phyloP scores from a whole-genome alignment of 2,888 invertebrate species.

The Gymnoscelis rufifasciata region DNA sequence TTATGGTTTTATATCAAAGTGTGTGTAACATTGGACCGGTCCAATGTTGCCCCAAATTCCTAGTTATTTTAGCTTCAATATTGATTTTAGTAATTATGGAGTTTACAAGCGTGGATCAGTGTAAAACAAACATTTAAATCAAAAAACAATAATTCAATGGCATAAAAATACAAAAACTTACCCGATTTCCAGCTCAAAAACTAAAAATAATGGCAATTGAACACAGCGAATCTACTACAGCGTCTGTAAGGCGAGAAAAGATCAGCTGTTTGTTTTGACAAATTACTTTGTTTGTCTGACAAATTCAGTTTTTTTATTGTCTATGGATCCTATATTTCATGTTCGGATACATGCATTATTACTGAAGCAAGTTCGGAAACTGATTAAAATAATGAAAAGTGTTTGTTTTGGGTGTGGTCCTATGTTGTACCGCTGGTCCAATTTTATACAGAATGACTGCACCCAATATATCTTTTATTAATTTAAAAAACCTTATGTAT shows the following conservation, averaged over 20 bases:
- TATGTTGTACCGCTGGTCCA: no score
- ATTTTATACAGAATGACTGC: no score
- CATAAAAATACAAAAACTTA: constrained; percentile 11
- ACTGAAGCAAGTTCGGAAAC: constrained; percentile 2
- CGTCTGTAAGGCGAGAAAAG: constrained; percentile 8
- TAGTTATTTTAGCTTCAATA: no score
- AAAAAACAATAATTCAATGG: constrained; percentile 9
- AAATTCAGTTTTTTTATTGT: constrained; percentile 7
- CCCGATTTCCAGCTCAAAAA: constrained; percentile 7
- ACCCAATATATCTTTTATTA: constrained; percentile 8
- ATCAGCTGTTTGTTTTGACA: constrained; percentile 12
- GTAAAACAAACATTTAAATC: no score
- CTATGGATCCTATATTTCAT: background rate
- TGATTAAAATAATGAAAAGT: constrained; percentile 3
- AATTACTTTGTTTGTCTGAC: constrained; percentile 4
- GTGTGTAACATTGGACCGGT: no score
- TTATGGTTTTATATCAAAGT: no score
- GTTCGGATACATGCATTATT: constrained; percentile 3
- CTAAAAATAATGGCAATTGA: constrained; percentile 8
- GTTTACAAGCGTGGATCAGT: no score
- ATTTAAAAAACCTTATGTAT: constrained; percentile 6
- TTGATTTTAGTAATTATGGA: no score
- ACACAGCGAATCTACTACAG: constrained; percentile 8
- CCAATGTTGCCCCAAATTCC: no score
- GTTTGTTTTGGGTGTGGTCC: no score